Conservation (phyloP, 2,797 vertebrate species). For the Hypotaenidia philippensis region DNA sequence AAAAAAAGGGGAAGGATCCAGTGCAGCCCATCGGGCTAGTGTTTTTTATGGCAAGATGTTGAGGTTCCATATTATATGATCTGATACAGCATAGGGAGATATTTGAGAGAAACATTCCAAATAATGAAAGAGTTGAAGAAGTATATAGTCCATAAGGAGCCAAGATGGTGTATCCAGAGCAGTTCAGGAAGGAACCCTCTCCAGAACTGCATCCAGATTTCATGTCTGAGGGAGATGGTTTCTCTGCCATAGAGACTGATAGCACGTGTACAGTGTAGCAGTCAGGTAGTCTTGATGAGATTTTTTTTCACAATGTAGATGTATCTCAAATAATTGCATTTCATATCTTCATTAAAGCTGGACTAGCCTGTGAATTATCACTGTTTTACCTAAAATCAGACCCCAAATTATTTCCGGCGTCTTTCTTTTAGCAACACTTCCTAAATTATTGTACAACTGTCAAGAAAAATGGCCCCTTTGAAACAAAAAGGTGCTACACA, state of each 20-base stretch:
- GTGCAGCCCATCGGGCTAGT: not conserved
- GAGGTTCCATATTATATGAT: not conserved
- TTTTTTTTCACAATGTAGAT: not conserved
- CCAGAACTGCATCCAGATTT: not conserved
- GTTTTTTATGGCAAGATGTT: not conserved
- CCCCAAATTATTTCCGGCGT: not conserved
- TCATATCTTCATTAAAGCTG: not conserved
- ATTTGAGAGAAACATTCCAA: not conserved
- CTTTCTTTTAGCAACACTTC: not conserved
- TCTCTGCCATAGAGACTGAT: not conserved
- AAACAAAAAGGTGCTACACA: not conserved
- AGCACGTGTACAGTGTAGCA: not conserved
- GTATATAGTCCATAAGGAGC: not conserved
- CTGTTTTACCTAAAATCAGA: not conserved
- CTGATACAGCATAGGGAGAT: rapidly evolving
- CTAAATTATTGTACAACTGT: not conserved
- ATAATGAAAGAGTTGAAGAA: not conserved
- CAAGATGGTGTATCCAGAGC: not conserved
- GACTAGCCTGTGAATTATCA: not conserved
- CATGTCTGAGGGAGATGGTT: not conserved
- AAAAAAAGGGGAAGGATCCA: not conserved
- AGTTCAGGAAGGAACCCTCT: not conserved
- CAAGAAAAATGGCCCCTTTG: not conserved
- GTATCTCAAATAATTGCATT: not conserved
- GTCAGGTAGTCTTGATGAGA: not conserved